These are phyloP conservation scores for Pocillopora grandis DNA, from an alignment of 92 coral and sea anemone genomes.

Conservation along the genomic window DNA sequence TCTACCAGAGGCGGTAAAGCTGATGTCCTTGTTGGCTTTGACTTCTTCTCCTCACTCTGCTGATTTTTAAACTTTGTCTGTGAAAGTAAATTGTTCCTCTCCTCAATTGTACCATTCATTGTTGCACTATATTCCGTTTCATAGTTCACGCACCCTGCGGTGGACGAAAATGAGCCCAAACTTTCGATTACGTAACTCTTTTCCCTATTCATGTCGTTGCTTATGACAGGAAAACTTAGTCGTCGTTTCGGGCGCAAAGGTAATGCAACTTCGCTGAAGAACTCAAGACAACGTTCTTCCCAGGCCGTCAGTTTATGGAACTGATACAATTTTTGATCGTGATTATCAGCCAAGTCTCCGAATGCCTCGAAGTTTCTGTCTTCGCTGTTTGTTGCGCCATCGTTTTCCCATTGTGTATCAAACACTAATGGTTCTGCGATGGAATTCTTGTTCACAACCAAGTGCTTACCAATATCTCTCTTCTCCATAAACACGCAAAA, in stretches of 20 bases:
- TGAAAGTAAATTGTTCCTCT: not conserved
- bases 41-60: conserved; percentile 7
- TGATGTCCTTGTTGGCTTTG: not conserved
- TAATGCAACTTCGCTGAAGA: not conserved
- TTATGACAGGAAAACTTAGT: not conserved
- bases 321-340: not conserved
- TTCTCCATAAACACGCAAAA: not conserved
- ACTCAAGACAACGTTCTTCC: not conserved
- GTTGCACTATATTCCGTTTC: not conserved
- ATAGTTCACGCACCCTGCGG: not conserved
- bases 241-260: not conserved
- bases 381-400: not conserved
- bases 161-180: not conserved
- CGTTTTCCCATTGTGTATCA: not conserved
- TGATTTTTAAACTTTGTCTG: conserved; percentile 4
- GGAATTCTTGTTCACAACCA: not conserved
- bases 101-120: not conserved
- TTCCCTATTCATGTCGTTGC: not conserved
- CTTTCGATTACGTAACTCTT: not conserved
- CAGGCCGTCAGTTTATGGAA: not conserved
- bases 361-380: not conserved
- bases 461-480: not conserved
- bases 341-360: not conserved
- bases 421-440: not conserved
- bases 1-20: conserved; percentile 24